These are phyloP conservation scores for Ceraclea dissimilis DNA, from an alignment of 2,888 invertebrate species.

Conservation along the genomic window DNA sequence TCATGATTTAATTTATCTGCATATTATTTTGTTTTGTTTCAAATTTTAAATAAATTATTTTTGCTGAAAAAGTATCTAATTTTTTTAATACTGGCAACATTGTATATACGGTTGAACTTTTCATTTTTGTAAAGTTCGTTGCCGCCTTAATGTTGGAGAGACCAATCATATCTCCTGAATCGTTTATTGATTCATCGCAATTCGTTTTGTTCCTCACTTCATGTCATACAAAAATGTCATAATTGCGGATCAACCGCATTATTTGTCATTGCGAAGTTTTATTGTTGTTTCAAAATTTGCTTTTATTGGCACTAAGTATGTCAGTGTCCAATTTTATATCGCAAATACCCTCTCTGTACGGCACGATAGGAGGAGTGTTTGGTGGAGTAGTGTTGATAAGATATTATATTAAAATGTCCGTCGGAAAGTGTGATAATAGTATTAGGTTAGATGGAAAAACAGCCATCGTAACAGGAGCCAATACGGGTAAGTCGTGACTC, in stretches of 20 bases:
- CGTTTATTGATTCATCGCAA: too few relatives aligned
- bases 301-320: not conserved
- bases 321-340: not conserved
- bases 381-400: slow-evolving; percentile 7
- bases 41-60: too few relatives aligned
- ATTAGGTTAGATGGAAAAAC: slow-evolving; percentile 73
- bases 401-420: slow-evolving; percentile 13
- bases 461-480: slow-evolving; percentile 82
- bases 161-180: too few relatives aligned
- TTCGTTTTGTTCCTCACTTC: too few relatives aligned
- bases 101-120: too few relatives aligned
- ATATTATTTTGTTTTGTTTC: too few relatives aligned
- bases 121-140: too few relatives aligned
- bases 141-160: too few relatives aligned
- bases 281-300: not conserved
- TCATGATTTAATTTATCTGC: too few relatives aligned
- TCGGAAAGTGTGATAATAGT: slow-evolving; percentile 9
- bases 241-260: not conserved
- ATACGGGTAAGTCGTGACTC: slow-evolving; percentile 57
- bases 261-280: not conserved
- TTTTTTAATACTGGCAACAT: too few relatives aligned
- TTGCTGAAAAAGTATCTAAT: too few relatives aligned
- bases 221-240: not conserved
- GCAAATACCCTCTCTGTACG: not conserved
- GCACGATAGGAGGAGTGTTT: not conserved